Base-by-base conservation (phyloP, 1,140 invertebrate genomes). In the Pissodes strobi region DNA sequence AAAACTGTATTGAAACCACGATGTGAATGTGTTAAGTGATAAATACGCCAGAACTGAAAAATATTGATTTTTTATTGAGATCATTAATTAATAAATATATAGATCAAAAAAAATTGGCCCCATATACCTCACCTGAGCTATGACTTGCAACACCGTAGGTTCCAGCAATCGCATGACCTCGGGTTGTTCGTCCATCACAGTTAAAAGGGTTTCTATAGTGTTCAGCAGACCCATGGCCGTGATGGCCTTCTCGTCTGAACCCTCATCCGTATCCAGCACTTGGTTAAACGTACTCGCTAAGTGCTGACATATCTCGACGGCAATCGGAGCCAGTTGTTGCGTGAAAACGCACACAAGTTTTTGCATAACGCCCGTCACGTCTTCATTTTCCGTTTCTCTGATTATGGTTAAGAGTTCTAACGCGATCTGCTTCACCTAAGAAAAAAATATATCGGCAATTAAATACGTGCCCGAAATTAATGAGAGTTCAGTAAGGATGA, bases 371-470 rank as follows among this genome's bases (percentile, higher is more conserved):
- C 87, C 90, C 0, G 95, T 95, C 45, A 99, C 84, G 79, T 99
- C 96, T 76, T 99, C 97, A 78, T 97, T 98, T 81, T 99, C 95
- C 8, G 96, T 99, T 79, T 96, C 89, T n/a, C 94, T 83, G 37
- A 99, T 93, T 18, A 99, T 88, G 56, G 90, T 90, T 5, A 99
- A 79, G 43, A 98, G 80, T 79, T 98, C 94, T 38, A 92, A 82
- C 0, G 90, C 90, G 45, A 95, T 89, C 69, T 87, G 83, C 74
- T 90, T 90, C 1, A 64, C 62, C 55, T 45, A 12, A 1, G 25
- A 58, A 21, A 21, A 49, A 38, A 15, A n/a, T n/a, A n/a, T n/a
- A n/a, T n/a, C n/a, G n/a, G n/a, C n/a, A n/a, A n/a, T n/a, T n/a
- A n/a, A n/a, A n/a, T n/a, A n/a, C n/a, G n/a, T n/a, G n/a, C n/a